Conservation (phyloP, 2,888 invertebrate species). For the Sphecodes monilicornis region DNA sequence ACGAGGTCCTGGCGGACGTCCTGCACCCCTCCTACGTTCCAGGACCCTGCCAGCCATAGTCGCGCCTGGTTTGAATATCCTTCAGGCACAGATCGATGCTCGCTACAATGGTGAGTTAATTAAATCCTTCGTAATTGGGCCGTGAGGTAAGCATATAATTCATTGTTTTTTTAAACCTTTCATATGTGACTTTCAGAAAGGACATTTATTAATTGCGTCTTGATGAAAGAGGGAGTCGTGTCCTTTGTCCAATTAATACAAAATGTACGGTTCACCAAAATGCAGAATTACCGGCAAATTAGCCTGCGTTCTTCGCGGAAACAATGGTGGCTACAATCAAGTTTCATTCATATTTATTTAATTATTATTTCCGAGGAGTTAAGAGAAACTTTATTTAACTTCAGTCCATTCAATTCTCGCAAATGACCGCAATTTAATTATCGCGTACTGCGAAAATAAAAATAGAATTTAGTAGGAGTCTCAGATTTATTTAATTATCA, state of each 20-base stretch:
- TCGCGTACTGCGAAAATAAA: neutral
- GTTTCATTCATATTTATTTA: neutral
- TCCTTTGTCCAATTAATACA: neutral
- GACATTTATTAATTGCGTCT: neutral
- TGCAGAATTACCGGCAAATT: neutral
- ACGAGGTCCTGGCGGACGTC: slow-evolving; percentile 85
- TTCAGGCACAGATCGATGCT: slow-evolving; percentile 93
- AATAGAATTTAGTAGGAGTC: neutral
- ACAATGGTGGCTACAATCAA: neutral
- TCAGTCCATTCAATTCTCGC: too few relatives aligned
- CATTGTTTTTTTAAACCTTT: neutral
- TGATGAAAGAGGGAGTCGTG: neutral
- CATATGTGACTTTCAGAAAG: neutral
- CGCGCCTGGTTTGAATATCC: slow-evolving; percentile 92
- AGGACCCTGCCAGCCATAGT: slow-evolving; percentile 95
- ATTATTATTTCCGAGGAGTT: neutral
- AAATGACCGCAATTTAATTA: neutral
- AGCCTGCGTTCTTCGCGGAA: neutral
- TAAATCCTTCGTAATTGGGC: neutral
- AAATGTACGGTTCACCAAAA: neutral
- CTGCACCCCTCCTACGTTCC: slow-evolving; percentile 92
- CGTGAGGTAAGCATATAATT: neutral
- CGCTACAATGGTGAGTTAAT: slow-evolving; percentile 83
- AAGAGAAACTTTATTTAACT: neutral
- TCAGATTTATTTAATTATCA: neutral